A percentile compares a stretch with the other conserved stretches of the same genome.
phyloP scores from a whole-genome alignment of 2,888 invertebrate species.

The Scaptomyza reducta region DNA sequence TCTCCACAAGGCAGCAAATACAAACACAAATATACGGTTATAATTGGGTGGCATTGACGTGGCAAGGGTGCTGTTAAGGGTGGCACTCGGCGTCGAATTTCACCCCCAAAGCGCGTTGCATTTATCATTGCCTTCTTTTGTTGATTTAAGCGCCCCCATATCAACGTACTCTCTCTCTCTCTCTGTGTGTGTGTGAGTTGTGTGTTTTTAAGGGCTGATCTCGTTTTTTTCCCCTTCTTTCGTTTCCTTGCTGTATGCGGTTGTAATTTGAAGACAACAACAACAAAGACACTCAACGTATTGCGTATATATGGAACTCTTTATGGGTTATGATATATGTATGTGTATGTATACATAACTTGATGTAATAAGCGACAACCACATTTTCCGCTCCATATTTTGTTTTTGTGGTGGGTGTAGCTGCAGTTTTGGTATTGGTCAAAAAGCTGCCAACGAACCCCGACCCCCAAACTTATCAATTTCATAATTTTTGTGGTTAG shows the following conservation, averaged over 20 bases:
- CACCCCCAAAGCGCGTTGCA: constrained; percentile 65
- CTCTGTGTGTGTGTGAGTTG: constrained; percentile 15
- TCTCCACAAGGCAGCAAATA: constrained; percentile 13
- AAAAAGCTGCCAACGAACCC: constrained; percentile 14
- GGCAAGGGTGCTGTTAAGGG: constrained; percentile 62
- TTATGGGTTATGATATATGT: constrained; percentile 70
- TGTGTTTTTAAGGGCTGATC: constrained; percentile 67
- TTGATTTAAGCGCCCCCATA: constrained; percentile 67
- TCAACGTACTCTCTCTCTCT: constrained; percentile 15
- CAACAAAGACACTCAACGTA: constrained; percentile 18
- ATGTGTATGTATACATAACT: constrained; percentile 64
- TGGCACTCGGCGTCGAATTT: constrained; percentile 56
- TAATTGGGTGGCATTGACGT: constrained; percentile 73
- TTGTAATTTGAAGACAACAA: constrained; percentile 66
- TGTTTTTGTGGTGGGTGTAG: constrained; percentile 33
- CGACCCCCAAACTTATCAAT: constrained; percentile 9
- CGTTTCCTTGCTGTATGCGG: constrained; percentile 65
- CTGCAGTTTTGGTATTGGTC: constrained; percentile 55
- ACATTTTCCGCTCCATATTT: constrained; percentile 13
- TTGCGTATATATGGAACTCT: constrained; percentile 19
- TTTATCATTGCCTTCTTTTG: constrained; percentile 62
- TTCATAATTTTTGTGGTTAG: constrained; percentile 69
- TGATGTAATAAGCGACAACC: constrained; percentile 60
- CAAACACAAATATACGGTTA: constrained; percentile 52
- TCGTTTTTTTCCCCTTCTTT: constrained; percentile 35